Base-by-base conservation (phyloP, 2,888 invertebrate species). In the Tineola bisselliella region DNA sequence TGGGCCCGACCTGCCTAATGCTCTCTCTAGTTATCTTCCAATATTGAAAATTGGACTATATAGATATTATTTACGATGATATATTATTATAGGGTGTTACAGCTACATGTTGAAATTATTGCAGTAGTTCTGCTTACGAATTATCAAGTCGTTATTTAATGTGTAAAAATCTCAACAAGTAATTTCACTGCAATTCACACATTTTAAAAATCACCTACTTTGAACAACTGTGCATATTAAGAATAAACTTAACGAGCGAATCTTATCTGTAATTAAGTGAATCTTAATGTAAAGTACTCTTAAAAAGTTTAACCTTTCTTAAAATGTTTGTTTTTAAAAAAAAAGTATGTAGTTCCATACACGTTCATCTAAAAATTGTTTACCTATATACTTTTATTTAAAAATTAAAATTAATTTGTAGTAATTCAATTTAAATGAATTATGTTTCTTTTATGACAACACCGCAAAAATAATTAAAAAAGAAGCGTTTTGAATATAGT, bases 1-100 rank as follows among this genome's bases (percentile, higher is more conserved):
- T 87, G 87, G 69, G 79, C 66, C 60, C 60, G 13, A 44, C 60
- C 25, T 71, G 73, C 81, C 80, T 84, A 84, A 84, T 84, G 81
- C 69, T 72, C 74, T 78, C 77, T 75, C 79, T 81, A 84, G 84
- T 84, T 84, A 84, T 87, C 84, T 80, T 56, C 61, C 54, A 60
- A 63, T 61, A 62, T 61, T 2, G 38, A 62, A 19, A 62, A 54
- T 54, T 54, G 54, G 13, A n/a, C 15, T 2, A 48, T 48, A 48
- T 48, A 38, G 38, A 38, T 38, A 38, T 38, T 10, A 38, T 38
- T 38, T 38, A 38, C n/a, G 38, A 25, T 38, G 38, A 38, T 38
- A 38, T 38, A 10, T 38, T 38, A 10, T 38, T 38, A 38, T 38
- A 12, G 38, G 38, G 38, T 38, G 38, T 38, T 38, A 38, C 38